Percentiles rank a stretch among this genome's conserved stretches.
Evolutionary conservation across 2,888 invertebrate species (phyloP).

Genomic region (Sceliomorpha sp.): DNA sequence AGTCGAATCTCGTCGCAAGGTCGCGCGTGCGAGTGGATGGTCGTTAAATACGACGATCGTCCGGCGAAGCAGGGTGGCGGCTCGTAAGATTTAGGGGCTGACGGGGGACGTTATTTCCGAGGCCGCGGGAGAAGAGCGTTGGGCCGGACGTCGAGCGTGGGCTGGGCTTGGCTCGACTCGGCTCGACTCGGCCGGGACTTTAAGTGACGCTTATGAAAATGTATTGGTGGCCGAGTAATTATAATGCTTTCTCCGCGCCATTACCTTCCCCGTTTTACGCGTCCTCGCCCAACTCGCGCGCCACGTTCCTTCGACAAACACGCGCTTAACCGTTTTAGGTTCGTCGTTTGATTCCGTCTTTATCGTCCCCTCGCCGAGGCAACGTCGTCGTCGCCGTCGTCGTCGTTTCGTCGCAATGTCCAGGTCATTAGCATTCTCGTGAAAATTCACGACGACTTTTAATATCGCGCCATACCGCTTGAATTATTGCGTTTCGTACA

Average conservation of each 20-base stretch:
- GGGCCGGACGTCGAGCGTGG: constrained; percentile 9
- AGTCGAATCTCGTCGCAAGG: no score
- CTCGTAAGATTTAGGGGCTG: constrained; percentile 55
- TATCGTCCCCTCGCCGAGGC: no score
- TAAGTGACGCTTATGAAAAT: constrained; percentile 67
- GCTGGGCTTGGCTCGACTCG: neutral
- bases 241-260: constrained; percentile 58
- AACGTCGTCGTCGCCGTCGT: constrained; percentile 7
- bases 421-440: constrained; percentile 36
- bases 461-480: constrained; percentile 36
- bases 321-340: constrained; percentile 8
- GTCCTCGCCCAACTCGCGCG: constrained; percentile 1
- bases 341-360: constrained; percentile 32
- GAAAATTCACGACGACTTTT: constrained; percentile 32
- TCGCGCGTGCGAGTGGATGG: neutral
- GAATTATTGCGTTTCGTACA: constrained; percentile 33
- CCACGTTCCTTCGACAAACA: constrained; percentile 28
- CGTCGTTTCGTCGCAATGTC: constrained; percentile 7
- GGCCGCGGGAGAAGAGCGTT: constrained; percentile 29
- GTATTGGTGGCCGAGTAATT: constrained; percentile 64
- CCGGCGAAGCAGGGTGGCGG: constrained; percentile 18
- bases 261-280: constrained; percentile 51
- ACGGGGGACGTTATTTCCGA: constrained; percentile 53
- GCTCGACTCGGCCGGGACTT: constrained; percentile 26
- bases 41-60: constrained; percentile 2